A percentile compares a stretch with the other conserved stretches of the same genome.
phyloP scores from a whole-genome alignment of 1,140 invertebrate genomes.

The Ruditapes philippinarum region DNA sequence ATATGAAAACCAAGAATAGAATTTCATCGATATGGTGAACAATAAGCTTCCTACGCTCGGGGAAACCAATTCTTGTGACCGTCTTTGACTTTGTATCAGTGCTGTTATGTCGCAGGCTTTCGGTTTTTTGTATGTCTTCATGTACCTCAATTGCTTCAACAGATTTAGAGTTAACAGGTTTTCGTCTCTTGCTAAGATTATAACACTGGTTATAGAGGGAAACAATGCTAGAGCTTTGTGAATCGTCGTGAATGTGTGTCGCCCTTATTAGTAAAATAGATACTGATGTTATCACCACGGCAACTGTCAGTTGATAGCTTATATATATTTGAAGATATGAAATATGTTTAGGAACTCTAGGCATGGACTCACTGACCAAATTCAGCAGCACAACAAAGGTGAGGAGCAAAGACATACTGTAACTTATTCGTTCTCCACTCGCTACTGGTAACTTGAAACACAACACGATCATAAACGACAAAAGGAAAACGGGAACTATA shows the following conservation, averaged over 20 bases:
- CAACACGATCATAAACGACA: slow-evolving; percentile 37
- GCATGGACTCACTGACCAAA: neutral
- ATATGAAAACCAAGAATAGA: too few species aligned
- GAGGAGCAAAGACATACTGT: neutral
- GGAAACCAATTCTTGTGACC: too few species aligned
- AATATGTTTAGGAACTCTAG: neutral
- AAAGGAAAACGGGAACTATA: neutral
- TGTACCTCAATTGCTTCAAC: neutral
- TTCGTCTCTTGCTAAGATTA: neutral
- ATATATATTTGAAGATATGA: slow-evolving; percentile 3
- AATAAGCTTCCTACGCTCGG: too few species aligned
- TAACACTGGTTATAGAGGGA: neutral
- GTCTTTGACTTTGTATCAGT: too few species aligned
- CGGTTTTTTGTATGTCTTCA: too few species aligned
- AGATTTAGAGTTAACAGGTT: neutral
- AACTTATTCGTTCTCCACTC: slow-evolving; percentile 41
- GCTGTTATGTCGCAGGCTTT: too few species aligned
- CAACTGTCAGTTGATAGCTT: neutral
- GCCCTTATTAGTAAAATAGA: neutral
- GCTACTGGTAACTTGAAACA: slow-evolving; percentile 11
- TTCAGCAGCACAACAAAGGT: slow-evolving; percentile 19
- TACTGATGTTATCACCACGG: neutral
- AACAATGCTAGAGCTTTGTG: neutral
- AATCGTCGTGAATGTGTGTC: neutral
- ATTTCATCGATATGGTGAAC: too few species aligned